Percentiles rank a stretch among this genome's conserved stretches.
Evolutionary conservation across 2,888 invertebrate genomes (phyloP).

Genomic region (Minunthozetes semirufus): DNA sequence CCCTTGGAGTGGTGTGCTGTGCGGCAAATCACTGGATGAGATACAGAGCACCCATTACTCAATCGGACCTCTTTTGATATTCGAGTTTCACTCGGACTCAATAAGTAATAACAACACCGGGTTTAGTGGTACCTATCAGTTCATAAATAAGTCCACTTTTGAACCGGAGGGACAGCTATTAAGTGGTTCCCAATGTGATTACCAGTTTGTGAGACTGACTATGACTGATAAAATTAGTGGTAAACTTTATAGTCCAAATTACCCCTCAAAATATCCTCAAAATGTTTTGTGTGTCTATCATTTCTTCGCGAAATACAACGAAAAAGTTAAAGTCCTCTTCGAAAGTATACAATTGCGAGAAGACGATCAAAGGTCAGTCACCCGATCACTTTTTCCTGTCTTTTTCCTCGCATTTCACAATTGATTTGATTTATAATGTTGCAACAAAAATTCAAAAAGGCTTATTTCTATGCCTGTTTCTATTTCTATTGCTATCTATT

Average conservation of each 20-base stretch:
- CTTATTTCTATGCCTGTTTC: too few species aligned
- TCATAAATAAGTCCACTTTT: slow-evolving; percentile 61
- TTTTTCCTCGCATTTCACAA: too few species aligned
- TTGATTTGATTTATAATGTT: too few species aligned
- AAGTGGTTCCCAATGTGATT: slow-evolving; percentile 72
- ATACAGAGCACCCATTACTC: slow-evolving; percentile 67
- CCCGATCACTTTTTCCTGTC: not conserved
- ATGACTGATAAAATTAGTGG: slow-evolving; percentile 50
- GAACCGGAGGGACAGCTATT: slow-evolving; percentile 72
- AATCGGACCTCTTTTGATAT: slow-evolving; percentile 63
- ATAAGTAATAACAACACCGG: slow-evolving; percentile 56
- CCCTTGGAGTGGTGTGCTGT: slow-evolving; percentile 65
- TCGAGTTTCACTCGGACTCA: slow-evolving; percentile 63
- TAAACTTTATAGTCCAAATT: slow-evolving; percentile 81
- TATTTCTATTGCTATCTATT: too few species aligned
- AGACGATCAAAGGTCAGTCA: slow-evolving; percentile 64
- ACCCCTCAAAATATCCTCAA: slow-evolving; percentile 90
- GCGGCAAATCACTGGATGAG: slow-evolving; percentile 54
- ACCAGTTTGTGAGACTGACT: slow-evolving; percentile 54
- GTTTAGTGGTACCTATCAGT: slow-evolving; percentile 59
- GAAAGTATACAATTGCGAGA: slow-evolving; percentile 70
- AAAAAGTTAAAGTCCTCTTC: slow-evolving; percentile 71
- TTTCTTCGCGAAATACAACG: slow-evolving; percentile 64
- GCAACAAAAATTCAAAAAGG: too few species aligned
- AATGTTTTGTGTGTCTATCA: slow-evolving; percentile 81